phyloP scores from a whole-genome alignment of 2,888 invertebrate species.

The Apamea monoglypha region DNA sequence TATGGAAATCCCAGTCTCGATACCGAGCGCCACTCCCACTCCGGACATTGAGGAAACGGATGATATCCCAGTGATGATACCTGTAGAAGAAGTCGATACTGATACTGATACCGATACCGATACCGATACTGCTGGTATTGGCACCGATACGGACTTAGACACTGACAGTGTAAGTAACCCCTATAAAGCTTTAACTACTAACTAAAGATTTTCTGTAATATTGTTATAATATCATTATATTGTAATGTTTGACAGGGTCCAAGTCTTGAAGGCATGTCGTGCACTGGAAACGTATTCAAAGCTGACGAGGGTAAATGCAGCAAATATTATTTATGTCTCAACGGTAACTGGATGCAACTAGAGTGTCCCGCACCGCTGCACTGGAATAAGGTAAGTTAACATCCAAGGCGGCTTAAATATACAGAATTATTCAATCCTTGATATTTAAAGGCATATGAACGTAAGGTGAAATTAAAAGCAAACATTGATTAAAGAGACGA shows the following conservation, averaged over 20 bases:
- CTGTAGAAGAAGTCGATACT: slow-evolving; percentile 49
- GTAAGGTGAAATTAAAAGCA: not conserved
- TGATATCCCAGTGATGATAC: slow-evolving; percentile 34
- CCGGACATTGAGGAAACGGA: slow-evolving; percentile 58
- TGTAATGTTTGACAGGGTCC: slow-evolving; percentile 82
- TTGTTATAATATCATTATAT: not conserved
- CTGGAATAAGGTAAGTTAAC: slow-evolving; percentile 92
- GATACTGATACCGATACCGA: slow-evolving; percentile 40
- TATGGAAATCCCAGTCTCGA: slow-evolving; percentile 34
- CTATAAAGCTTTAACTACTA: not conserved
- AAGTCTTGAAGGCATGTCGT: slow-evolving; percentile 88
- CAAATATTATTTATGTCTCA: slow-evolving; percentile 95
- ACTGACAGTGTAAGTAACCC: slow-evolving; percentile 53
- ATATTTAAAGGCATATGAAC: not conserved
- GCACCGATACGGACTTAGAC: slow-evolving; percentile 41
- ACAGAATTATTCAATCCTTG: not conserved
- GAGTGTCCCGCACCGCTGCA: slow-evolving; percentile 93
- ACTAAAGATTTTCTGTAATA: not conserved
- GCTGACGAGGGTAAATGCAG: slow-evolving; percentile 93
- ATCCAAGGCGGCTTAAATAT: not conserved
- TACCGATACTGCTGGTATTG: slow-evolving; percentile 25
- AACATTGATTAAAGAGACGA: not conserved
- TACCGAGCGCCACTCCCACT: slow-evolving; percentile 42
- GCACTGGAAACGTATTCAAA: slow-evolving; percentile 90
- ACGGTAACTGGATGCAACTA: slow-evolving; percentile 92